A percentile compares a stretch with the other conserved stretches of the same genome.
Evolutionary conservation across 2,888 invertebrate genomes (phyloP).

Genomic region (Apodemia mormo): DNA sequence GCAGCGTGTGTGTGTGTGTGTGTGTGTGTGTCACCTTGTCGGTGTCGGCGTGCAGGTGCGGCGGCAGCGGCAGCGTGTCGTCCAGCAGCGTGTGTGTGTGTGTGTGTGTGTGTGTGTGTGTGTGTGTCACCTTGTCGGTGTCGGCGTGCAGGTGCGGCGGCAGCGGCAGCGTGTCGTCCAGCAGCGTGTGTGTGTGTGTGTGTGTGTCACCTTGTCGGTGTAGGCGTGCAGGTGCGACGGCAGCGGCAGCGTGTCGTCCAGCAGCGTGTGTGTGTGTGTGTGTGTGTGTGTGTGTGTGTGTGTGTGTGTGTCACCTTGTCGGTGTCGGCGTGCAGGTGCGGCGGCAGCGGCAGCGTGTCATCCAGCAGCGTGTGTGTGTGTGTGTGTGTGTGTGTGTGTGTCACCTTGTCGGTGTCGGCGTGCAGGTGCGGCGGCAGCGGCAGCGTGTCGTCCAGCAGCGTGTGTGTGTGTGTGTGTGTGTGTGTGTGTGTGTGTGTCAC

Average conservation of each 20-base stretch:
- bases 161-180: constrained; percentile 50
- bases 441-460: constrained; percentile 53
- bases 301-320: not conserved
- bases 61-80: constrained; percentile 46
- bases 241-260: constrained; percentile 50
- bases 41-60: not conserved
- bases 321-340: not conserved
- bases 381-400: too few relatives aligned
- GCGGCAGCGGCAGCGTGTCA: constrained; percentile 46
- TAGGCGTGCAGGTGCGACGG: constrained; percentile 7
- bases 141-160: constrained; percentile 9
- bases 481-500: not conserved
- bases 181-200: too few relatives aligned
- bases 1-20: too few relatives aligned
- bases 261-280: constrained; percentile 45
- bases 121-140: not conserved
- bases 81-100: constrained; percentile 60
- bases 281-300: too few relatives aligned
- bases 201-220: not conserved
- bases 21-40: not conserved
- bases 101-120: too few relatives aligned
- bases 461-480: too few relatives aligned
- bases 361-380: constrained; percentile 60
- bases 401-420: not conserved
- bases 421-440: constrained; percentile 39